phyloP scores from a whole-genome alignment of 2,888 invertebrate genomes.

The Hoplodrina ambigua region DNA sequence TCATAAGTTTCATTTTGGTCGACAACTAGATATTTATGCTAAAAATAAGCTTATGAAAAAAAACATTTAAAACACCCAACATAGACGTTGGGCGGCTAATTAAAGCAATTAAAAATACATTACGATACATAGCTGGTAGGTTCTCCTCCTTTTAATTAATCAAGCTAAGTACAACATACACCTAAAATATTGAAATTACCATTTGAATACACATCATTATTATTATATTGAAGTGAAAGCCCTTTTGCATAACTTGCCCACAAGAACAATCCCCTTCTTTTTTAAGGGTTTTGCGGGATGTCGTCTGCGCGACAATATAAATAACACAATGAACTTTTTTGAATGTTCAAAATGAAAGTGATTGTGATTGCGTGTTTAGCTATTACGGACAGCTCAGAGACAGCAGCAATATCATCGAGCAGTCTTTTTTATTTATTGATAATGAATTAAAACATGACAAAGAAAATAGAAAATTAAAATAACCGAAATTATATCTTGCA shows the following conservation, averaged over 20 bases:
- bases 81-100: constrained; percentile 26
- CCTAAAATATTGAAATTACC: constrained; percentile 26
- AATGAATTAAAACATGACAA: neutral
- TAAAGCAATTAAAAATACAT: constrained; percentile 28
- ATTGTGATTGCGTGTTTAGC: neutral
- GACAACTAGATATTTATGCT: constrained; percentile 69
- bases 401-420: too few relatives aligned
- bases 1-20: constrained; percentile 83
- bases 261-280: neutral
- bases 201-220: constrained; percentile 11
- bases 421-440: neutral
- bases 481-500: neutral
- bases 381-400: neutral
- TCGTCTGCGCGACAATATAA: too few relatives aligned
- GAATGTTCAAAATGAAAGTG: neutral
- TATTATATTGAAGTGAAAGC: neutral
- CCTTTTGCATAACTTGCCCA: neutral
- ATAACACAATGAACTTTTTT: neutral
- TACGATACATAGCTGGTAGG: constrained; percentile 4
- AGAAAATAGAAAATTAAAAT: neutral
- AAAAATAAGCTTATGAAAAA: constrained; percentile 55
- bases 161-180: constrained; percentile 22
- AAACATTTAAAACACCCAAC: constrained; percentile 51
- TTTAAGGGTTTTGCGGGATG: neutral
- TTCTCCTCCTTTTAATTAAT: constrained; percentile 8